These are phyloP conservation scores for Idaea dimidiata DNA, from an alignment of 2,888 invertebrate species.

Conservation along the genomic window DNA sequence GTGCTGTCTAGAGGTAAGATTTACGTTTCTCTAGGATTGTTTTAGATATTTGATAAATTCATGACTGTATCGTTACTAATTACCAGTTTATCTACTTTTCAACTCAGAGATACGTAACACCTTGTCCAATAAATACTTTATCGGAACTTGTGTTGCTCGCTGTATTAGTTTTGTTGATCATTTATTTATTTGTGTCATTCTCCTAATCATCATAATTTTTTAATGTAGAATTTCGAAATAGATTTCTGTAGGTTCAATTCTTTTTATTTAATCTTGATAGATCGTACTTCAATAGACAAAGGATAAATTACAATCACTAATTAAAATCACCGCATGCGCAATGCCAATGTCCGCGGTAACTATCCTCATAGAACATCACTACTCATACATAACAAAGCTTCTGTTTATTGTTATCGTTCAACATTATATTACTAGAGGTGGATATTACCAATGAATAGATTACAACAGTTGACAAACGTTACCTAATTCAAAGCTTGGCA, in stretches of 20 bases:
- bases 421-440: too few species aligned
- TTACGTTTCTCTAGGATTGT: constrained; percentile 22
- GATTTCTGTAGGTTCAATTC: too few species aligned
- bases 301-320: not conserved
- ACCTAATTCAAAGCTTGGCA: too few species aligned
- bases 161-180: constrained; percentile 4
- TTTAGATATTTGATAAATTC: constrained; percentile 14
- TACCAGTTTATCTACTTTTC: constrained; percentile 17
- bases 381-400: too few species aligned
- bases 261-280: too few species aligned
- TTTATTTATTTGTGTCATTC: constrained; percentile 2
- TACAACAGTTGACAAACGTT: too few species aligned
- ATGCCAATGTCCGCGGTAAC: too few species aligned
- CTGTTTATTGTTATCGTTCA: too few species aligned
- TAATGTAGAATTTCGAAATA: not conserved
- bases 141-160: constrained; percentile 16
- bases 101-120: constrained; percentile 16
- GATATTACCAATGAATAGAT: too few species aligned
- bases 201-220: not conserved
- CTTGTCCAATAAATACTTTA: constrained; percentile 18
- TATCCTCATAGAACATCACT: too few species aligned
- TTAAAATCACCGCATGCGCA: too few species aligned
- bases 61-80: constrained; percentile 14
- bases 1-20: constrained; percentile 80
- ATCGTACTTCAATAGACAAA: not conserved